phyloP scores from a whole-genome alignment of 2,888 invertebrate genomes.

The Hyppa rectilinea region DNA sequence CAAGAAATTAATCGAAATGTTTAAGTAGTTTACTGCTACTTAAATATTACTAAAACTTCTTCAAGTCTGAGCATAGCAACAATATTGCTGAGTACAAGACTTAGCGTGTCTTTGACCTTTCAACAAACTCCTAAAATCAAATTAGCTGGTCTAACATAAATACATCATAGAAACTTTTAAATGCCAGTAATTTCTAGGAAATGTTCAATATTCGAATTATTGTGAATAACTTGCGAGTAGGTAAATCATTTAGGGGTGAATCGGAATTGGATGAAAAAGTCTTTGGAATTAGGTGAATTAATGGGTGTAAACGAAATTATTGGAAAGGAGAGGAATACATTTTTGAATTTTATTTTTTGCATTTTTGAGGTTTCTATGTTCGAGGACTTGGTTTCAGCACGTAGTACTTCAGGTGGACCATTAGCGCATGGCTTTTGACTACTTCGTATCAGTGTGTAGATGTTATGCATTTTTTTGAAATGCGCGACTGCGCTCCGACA shows the following conservation, averaged over 20 bases:
- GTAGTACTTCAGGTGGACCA: no score
- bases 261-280: not conserved
- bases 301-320: not conserved
- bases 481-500: no score
- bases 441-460: no score
- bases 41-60: no score
- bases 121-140: not conserved
- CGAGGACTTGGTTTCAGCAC: no score
- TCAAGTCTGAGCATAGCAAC: not conserved
- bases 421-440: no score
- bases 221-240: not conserved
- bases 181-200: slow-evolving; percentile 15
- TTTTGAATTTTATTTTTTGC: no score
- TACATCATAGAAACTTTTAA: slow-evolving; percentile 17
- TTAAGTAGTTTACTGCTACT: not conserved
- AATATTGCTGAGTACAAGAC: slow-evolving; percentile 1
- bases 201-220: not conserved
- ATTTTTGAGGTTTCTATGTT: no score
- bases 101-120: slow-evolving; percentile 10
- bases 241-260: not conserved
- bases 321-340: not conserved
- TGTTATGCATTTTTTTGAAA: no score
- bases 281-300: not conserved
- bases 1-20: not conserved
- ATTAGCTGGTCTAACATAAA: not conserved